Percentiles rank a stretch among this genome's conserved stretches.
Conservation (phyloP, 2,797 vertebrate genomes). For the Acridotheres tristis region DNA sequence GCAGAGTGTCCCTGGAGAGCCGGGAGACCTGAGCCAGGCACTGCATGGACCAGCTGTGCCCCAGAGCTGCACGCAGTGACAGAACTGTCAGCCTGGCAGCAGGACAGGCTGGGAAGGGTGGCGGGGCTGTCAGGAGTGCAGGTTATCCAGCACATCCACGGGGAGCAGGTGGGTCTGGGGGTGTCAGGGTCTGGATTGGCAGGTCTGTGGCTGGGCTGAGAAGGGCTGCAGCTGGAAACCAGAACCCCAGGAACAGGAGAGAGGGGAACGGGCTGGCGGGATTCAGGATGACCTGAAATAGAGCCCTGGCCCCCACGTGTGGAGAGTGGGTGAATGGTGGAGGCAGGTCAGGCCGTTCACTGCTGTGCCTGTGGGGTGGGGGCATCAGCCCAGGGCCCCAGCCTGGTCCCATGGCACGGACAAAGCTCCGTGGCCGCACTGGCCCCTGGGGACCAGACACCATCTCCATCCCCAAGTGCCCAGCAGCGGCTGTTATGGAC, state of each 20-base stretch:
- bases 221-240: not conserved
- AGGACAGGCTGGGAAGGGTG: not conserved
- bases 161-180: not conserved
- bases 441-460: not conserved
- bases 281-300: not conserved
- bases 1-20: not conserved
- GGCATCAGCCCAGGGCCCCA: not conserved
- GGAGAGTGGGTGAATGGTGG: not conserved
- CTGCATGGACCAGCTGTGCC: rapidly evolving
- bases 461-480: not conserved
- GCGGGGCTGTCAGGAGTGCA: not conserved
- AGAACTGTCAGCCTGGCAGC: not conserved
- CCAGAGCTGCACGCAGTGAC: not conserved
- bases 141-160: rapidly evolving
- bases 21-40: rapidly evolving
- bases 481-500: not conserved
- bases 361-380: not conserved
- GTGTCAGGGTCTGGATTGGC: rapidly evolving
- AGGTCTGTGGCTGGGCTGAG: rapidly evolving
- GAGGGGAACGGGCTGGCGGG: rapidly evolving
- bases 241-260: not conserved
- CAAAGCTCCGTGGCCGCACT: not conserved
- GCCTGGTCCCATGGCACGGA: not conserved
- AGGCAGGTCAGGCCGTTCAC: not conserved
- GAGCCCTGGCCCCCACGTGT: too few species aligned